Evolutionary conservation across 1,140 invertebrate genomes (phyloP).

Genomic region (Bicyclus anynana): DNA sequence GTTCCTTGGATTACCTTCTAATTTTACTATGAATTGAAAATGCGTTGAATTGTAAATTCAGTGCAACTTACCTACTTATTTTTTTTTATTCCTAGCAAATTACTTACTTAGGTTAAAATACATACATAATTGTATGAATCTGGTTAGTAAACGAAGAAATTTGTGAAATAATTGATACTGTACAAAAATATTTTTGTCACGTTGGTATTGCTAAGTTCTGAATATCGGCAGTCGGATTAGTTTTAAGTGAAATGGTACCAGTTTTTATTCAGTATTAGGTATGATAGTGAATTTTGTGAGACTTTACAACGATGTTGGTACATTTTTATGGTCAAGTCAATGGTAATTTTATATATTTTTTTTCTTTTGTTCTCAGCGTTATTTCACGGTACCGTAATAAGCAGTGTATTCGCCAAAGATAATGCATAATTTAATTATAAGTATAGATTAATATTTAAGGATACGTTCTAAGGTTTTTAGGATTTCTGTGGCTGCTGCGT

Average conservation of each 20-base stretch:
- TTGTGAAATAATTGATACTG: no score
- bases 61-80: no score
- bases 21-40: no score
- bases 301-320: conserved; percentile 71
- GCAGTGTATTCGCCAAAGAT: conserved; percentile 76
- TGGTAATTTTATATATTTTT: conserved; percentile 10
- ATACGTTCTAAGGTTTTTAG: conserved; percentile 27
- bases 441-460: conserved; percentile 32
- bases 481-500: conserved; percentile 32
- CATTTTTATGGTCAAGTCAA: conserved; percentile 44
- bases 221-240: conserved; percentile 7
- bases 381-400: conserved; percentile 55
- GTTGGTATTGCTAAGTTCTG: not conserved
- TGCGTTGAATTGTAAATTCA: no score
- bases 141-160: no score
- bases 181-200: no score
- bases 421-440: conserved; percentile 69
- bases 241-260: conserved; percentile 54
- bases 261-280: conserved; percentile 63
- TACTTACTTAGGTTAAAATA: no score
- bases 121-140: no score
- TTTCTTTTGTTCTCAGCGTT: conserved; percentile 38
- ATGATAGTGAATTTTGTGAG: conserved; percentile 67
- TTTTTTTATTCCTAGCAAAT: no score
- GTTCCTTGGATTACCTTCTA: no score